A percentile compares a stretch with the other conserved stretches of the same genome.
phyloP scores from a whole-genome alignment of 2,888 invertebrate species.

The Cerastoderma edule region DNA sequence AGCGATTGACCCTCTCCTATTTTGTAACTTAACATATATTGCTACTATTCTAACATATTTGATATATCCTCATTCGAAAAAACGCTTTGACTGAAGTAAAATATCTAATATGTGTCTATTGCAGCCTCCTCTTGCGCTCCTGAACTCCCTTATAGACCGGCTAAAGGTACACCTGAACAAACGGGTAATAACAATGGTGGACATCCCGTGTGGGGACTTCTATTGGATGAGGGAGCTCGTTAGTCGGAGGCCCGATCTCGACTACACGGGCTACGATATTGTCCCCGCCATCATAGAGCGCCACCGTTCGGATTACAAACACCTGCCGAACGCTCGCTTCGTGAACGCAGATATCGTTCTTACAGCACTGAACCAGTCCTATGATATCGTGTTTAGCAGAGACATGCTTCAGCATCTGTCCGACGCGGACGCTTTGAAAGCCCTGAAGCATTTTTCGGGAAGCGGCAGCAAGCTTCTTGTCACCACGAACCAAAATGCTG shows the following conservation, averaged over 20 bases:
- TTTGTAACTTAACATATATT: too few relatives aligned
- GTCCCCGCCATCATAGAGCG: not conserved
- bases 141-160: slow-evolving; percentile 8
- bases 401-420: not conserved
- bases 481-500: not conserved
- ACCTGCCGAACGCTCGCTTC: not conserved
- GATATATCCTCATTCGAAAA: too few relatives aligned
- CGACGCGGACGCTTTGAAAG: not conserved
- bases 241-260: not conserved
- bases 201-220: slow-evolving; percentile 9
- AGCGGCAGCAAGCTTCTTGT: slow-evolving; percentile 8
- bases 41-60: too few relatives aligned
- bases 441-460: not conserved
- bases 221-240: slow-evolving; percentile 1
- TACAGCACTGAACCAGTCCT: not conserved
- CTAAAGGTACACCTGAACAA: slow-evolving; percentile 4
- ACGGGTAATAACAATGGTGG: not conserved
- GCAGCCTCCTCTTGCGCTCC: slow-evolving; percentile 6
- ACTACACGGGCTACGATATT: slow-evolving; percentile 2
- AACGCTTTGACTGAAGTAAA: too few relatives aligned
- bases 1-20: too few relatives aligned
- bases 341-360: not conserved
- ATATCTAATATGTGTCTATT: too few relatives aligned
- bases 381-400: not conserved
- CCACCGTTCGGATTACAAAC: not conserved